These are phyloP conservation scores for Aurelia coerulea DNA, from an alignment of 30 jellyfish, hydroid and myxozoan genomes.

Conservation along the genomic window DNA sequence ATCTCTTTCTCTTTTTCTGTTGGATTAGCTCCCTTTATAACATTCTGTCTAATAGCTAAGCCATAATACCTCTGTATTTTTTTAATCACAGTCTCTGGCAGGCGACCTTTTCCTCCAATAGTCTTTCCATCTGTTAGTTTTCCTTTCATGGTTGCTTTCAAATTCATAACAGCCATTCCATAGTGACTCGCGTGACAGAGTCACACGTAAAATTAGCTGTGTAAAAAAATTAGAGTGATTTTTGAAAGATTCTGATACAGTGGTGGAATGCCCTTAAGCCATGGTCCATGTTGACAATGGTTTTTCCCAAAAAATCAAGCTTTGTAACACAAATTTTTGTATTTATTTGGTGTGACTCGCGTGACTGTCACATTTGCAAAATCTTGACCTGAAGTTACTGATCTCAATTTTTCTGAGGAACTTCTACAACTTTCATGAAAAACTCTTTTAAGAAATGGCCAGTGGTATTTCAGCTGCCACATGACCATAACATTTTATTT, in stretches of 20 bases:
- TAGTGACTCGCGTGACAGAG: slow-evolving; percentile 48
- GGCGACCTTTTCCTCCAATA: too few species aligned
- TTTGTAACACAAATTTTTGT: background rate
- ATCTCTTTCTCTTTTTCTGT: too few species aligned
- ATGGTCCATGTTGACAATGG: background rate
- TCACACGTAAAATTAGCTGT: background rate
- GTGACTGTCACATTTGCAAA: background rate
- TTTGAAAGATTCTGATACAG: background rate
- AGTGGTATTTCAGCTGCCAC: slow-evolving; percentile 1
- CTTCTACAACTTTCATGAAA: background rate
- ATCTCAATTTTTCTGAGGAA: slow-evolving; percentile 3
- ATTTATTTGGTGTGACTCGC: background rate
- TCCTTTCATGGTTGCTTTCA: too few species aligned
- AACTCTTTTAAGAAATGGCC: background rate
- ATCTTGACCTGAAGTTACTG: slow-evolving; percentile 11
- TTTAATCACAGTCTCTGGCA: too few species aligned
- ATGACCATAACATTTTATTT: background rate
- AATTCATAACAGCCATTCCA: slow-evolving; percentile 44
- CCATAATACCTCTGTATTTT: too few species aligned
- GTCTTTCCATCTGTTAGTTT: too few species aligned
- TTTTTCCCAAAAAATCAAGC: background rate
- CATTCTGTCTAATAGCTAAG: too few species aligned
- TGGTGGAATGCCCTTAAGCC: background rate
- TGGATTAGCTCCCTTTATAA: too few species aligned
- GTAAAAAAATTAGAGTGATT: background rate